Evolutionary conservation across 2,113 vertebrate genomes (phyloP).

Genomic region (Ammodytes dubius): DNA sequence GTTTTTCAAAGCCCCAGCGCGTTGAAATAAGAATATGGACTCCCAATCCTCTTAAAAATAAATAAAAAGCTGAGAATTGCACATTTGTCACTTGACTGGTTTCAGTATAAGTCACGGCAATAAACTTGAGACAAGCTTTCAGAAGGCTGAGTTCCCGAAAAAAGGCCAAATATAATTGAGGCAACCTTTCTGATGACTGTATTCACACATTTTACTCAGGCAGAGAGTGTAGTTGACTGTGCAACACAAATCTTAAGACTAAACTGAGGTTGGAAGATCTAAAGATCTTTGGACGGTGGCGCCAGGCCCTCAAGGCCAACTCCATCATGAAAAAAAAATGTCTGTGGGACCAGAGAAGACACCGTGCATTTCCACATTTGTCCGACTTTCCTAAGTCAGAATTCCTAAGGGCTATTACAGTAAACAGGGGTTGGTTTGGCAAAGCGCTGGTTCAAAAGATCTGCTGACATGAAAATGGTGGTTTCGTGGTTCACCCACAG

Average conservation of each 20-base stretch:
- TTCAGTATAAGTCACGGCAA: constrained; percentile 72
- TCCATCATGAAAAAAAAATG: constrained; percentile 23
- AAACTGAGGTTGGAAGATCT: constrained; percentile 70
- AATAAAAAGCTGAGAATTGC: constrained; percentile 42
- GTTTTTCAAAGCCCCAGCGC: constrained; percentile 23
- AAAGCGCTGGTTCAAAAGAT: constrained; percentile 30
- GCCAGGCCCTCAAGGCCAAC: constrained; percentile 68
- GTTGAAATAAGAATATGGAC: constrained; percentile 40
- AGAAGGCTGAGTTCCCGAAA: constrained; percentile 52
- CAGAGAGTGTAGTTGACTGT: constrained; percentile 65
- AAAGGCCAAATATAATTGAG: constrained; percentile 15
- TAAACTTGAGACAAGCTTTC: constrained; percentile 72
- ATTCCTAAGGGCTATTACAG: constrained; percentile 65
- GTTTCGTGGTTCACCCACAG: constrained; percentile 48
- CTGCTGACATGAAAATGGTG: constrained; percentile 65
- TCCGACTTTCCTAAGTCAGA: constrained; percentile 25
- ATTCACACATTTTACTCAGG: constrained; percentile 71
- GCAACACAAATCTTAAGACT: constrained; percentile 76
- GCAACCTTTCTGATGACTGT: constrained; percentile 64
- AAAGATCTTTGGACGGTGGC: constrained; percentile 59
- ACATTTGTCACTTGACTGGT: constrained; percentile 55
- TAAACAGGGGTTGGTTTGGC: constrained; percentile 74
- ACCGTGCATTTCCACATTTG: constrained; percentile 44
- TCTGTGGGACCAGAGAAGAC: constrained; percentile 35
- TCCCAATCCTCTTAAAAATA: constrained; percentile 61